Conservation (phyloP, 2,113 vertebrate genomes). For the Mesocricetus auratus region DNA sequence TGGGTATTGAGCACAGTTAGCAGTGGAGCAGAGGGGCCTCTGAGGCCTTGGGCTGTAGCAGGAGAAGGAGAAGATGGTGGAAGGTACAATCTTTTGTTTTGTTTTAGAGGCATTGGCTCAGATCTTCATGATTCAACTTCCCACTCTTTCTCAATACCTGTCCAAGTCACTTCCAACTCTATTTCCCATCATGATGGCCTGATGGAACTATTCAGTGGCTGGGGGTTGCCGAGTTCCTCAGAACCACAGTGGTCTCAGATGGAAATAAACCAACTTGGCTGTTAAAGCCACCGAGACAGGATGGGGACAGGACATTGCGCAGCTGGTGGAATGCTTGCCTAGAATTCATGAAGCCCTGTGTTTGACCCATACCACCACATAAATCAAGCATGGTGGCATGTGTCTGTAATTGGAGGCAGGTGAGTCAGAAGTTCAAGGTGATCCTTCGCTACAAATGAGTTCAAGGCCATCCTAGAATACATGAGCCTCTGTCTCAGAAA, state of each 20-base stretch:
- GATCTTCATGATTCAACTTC: neutral
- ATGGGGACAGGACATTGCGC: neutral
- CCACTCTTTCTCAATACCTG: neutral
- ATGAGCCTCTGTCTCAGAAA: neutral
- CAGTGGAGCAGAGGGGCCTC: conserved; percentile 51
- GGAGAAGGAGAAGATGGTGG: neutral
- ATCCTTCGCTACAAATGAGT: neutral
- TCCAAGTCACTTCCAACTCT: neutral
- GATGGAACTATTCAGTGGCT: conserved; percentile 92
- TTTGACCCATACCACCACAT: too few relatives aligned
- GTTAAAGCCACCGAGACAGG: conserved; percentile 84
- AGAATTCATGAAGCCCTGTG: neutral
- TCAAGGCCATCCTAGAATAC: neutral
- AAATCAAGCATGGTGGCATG: neutral
- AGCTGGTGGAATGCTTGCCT: too few relatives aligned
- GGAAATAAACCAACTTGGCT: conserved; percentile 90
- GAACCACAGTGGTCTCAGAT: conserved; percentile 89
- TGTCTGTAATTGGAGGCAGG: neutral
- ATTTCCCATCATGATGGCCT: conserved; percentile 88
- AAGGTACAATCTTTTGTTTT: neutral
- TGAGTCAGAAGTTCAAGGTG: neutral
- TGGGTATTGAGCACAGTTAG: neutral
- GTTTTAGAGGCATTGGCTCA: neutral
- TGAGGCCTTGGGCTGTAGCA: neutral
- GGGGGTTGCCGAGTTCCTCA: conserved; percentile 90